Evolutionary conservation across 2,888 invertebrate genomes (phyloP).

Genomic region (Amiota communis): DNA sequence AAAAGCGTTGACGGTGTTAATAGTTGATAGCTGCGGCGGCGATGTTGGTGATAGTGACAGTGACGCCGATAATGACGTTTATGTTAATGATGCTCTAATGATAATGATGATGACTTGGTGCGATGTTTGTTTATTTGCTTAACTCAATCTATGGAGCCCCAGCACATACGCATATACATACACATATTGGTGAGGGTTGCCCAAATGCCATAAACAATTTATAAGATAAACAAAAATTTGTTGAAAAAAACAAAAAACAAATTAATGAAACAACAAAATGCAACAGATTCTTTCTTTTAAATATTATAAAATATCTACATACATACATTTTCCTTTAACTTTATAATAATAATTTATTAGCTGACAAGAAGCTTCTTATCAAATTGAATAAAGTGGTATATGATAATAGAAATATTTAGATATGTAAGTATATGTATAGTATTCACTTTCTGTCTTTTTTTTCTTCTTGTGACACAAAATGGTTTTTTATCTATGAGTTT

Average conservation of each 20-base stretch:
- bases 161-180: no score
- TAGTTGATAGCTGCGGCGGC: background rate
- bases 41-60: background rate
- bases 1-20: background rate
- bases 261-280: background rate
- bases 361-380: no score
- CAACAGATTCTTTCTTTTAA: background rate
- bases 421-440: no score
- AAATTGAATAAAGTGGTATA: no score
- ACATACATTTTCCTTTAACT: no score
- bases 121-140: conserved; percentile 14
- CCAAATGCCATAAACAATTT: background rate
- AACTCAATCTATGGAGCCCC: background rate
- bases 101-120: background rate
- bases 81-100: background rate
- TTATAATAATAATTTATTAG: no score
- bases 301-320: no score
- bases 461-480: no score
- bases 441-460: no score
- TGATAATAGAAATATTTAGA: no score
- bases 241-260: background rate
- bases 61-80: background rate
- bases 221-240: background rate
- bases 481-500: no score
- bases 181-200: no score